Conservation (phyloP, 92 coral and sea anemone genomes). For the Umimayanthus chanpuru region DNA sequence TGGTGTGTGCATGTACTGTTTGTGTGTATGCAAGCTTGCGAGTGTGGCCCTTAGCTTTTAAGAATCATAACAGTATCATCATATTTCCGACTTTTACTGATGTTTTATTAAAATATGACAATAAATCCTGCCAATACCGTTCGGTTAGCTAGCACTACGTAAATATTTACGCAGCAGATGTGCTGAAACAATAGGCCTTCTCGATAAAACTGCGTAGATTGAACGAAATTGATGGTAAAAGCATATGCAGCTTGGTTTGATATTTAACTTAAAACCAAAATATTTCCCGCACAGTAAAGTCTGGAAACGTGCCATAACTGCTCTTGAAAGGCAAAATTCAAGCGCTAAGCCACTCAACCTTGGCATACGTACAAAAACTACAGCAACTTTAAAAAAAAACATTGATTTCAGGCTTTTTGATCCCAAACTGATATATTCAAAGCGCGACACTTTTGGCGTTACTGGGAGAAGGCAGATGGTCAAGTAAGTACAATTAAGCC, state of each 20-base stretch:
- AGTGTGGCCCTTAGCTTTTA: background rate
- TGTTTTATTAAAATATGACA: background rate
- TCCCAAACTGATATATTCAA: too few species aligned
- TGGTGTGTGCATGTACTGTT: background rate
- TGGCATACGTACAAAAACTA: too few species aligned
- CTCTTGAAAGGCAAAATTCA: background rate
- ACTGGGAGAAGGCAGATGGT: too few species aligned
- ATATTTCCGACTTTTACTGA: background rate
- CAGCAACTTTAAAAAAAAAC: too few species aligned
- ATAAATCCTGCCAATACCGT: background rate
- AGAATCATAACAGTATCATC: background rate
- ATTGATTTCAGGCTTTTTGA: too few species aligned
- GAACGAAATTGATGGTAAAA: background rate
- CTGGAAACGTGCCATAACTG: background rate
- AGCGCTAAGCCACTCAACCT: too few species aligned
- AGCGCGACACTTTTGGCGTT: too few species aligned
- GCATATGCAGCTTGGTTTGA: background rate
- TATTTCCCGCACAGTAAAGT: background rate
- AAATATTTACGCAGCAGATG: slow-evolving; percentile 34
- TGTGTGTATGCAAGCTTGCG: background rate
- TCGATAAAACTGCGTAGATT: slow-evolving; percentile 11
- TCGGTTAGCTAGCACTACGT: background rate
- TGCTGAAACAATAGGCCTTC: slow-evolving; percentile 20
- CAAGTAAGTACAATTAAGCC: background rate
- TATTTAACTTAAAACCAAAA: background rate